Evolutionary conservation across 2,113 vertebrate genomes (phyloP).

Genomic region (Brienomyrus longianalis): DNA sequence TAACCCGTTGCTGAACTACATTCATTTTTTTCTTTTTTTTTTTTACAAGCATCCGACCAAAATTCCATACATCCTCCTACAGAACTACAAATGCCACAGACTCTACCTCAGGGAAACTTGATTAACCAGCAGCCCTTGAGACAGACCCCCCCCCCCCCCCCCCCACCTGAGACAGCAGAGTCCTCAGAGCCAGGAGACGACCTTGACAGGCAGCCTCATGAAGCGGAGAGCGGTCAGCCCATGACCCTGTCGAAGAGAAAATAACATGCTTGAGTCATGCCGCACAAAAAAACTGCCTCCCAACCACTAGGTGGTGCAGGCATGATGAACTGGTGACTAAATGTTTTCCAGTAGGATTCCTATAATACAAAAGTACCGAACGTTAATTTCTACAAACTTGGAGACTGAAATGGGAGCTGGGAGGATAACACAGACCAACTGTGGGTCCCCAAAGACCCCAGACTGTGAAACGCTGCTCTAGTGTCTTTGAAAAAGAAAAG

Average conservation of each 20-base stretch:
- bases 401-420: neutral
- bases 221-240: conserved; percentile 90
- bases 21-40: neutral
- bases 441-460: neutral
- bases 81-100: neutral
- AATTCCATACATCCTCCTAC: neutral
- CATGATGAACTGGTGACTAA: neutral
- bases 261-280: neutral
- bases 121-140: neutral
- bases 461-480: neutral
- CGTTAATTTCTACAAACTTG: neutral
- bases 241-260: conserved; percentile 67
- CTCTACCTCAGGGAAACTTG: neutral
- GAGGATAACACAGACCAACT: neutral
- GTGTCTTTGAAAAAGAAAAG: neutral
- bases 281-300: neutral
- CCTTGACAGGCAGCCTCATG: conserved; percentile 94
- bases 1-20: neutral
- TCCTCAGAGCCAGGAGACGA: conserved; percentile 83
- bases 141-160: neutral
- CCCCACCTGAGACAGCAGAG: conserved; percentile 81
- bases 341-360: neutral
- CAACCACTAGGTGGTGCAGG: neutral
- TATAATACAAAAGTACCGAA: neutral
- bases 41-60: neutral